Evolutionary conservation across 2,888 invertebrate species (phyloP), one percentile per base, ranked within the genome.

Genomic region (Drosophila neotestacea): DNA sequence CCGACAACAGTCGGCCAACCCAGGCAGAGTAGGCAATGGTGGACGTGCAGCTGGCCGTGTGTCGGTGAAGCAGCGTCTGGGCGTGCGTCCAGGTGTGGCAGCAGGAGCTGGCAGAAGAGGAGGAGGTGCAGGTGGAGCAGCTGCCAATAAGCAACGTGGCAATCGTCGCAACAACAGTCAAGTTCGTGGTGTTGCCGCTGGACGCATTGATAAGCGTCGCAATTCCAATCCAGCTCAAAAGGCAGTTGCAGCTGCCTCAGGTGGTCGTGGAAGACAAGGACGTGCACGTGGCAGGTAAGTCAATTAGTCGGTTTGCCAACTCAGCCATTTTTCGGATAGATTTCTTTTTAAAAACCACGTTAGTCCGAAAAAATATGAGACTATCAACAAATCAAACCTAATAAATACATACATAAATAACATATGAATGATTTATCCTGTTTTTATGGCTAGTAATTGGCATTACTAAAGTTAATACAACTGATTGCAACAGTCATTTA

Each of bases 61-160:
- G 6, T 91, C 91, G 11, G 85, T 92, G 6, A 91, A 90, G 74
- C 87, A 92, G 11, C 91, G 91, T 6, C 73, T 92, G 51, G 91
- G 91, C 11, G 74, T 81, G 47, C 91, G 92, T 52, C 81, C 85
- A 2, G 84, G 84, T 39, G 69, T 66, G 50, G 66, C 65, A 11
- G 55, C 70, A 58, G 59, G 66, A 65, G 73, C 69, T 38, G 67
- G 73, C 36, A 47, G 10, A 51, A 11, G 34, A 36, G 46, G 58
- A 36, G 34, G 44, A 32, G 44, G 34, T 10, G 52, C 28, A 13
- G 32, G 32, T 6, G 30, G 30, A 30, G 42, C 32, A n/a, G 54
- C 47, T 42, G 77, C 52, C 65, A 76, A 73, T 1, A 72, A 56
- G 60, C 70, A 73, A 10, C 68, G 71, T 16, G 61, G 55, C 28